A percentile compares a stretch with the other conserved stretches of the same genome.
Conservation (phyloP, 2,113 vertebrate genomes). For the Saguinus imperator region DNA sequence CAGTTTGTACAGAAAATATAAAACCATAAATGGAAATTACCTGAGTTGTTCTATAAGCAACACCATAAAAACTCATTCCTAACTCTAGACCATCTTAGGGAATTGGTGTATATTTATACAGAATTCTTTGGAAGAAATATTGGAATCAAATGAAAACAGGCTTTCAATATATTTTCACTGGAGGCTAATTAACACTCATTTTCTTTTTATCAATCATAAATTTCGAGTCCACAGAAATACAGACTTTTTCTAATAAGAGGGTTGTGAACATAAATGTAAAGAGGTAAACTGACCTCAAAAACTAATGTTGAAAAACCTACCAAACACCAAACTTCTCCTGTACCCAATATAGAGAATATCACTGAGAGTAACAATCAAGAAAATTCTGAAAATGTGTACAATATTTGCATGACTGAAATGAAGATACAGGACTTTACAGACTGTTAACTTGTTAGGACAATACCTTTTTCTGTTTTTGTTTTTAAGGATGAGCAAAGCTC, state of each 20-base stretch:
- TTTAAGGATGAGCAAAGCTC: not conserved
- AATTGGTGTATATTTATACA: not conserved
- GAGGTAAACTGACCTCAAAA: constrained; percentile 32
- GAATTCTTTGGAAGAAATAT: constrained; percentile 56
- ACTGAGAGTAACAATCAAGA: not conserved
- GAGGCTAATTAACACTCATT: not conserved
- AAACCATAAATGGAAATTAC: constrained; percentile 61
- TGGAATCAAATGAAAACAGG: constrained; percentile 47
- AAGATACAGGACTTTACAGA: constrained; percentile 14
- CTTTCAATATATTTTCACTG: constrained; percentile 19
- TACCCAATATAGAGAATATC: constrained; percentile 5
- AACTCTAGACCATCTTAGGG: not conserved
- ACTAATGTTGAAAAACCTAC: constrained; percentile 15
- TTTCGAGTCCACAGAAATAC: not conserved
- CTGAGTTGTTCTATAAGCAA: constrained; percentile 71
- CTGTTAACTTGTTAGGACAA: not conserved
- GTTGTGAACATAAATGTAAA: constrained; percentile 61
- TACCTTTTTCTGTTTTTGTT: not conserved
- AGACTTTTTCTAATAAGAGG: constrained; percentile 9
- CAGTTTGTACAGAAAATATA: constrained; percentile 59
- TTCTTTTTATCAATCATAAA: constrained; percentile 30
- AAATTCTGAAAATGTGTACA: not conserved
- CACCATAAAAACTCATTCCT: constrained; percentile 29
- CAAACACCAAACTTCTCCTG: constrained; percentile 36
- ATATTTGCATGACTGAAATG: constrained; percentile 26